Evolutionary conservation across 2,797 vertebrate genomes (phyloP).

Genomic region (Aeoliscus strigatus): DNA sequence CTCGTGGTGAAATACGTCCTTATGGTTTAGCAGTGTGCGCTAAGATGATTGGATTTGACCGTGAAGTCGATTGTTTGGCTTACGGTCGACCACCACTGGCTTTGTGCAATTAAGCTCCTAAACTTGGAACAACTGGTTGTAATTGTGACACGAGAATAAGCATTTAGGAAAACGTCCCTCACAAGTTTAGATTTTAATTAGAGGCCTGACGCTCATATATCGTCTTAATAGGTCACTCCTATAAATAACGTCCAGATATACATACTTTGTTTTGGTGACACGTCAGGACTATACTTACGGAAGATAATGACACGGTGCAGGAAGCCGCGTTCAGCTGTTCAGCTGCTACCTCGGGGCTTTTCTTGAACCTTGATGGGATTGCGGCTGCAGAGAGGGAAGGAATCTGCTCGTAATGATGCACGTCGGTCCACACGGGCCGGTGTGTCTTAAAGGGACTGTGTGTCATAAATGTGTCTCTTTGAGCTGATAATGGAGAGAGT

Average conservation of each 20-base stretch:
- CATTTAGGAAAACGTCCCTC: slow-evolving; percentile 50
- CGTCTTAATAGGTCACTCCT: slow-evolving; percentile 65
- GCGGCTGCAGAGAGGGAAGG: slow-evolving; percentile 28
- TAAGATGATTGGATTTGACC: slow-evolving; percentile 5
- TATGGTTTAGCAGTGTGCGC: slow-evolving; percentile 4
- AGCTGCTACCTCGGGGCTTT: slow-evolving; percentile 47
- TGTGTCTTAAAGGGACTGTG: slow-evolving; percentile 44
- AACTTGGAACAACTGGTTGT: slow-evolving; percentile 52
- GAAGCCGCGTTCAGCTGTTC: slow-evolving; percentile 50
- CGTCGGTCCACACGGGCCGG: slow-evolving; percentile 25
- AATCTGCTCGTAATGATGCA: slow-evolving; percentile 20
- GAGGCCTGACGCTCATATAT: slow-evolving; percentile 59
- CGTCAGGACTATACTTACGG: slow-evolving; percentile 67
- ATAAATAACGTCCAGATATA: slow-evolving; percentile 66
- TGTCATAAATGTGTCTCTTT: slow-evolving; percentile 48
- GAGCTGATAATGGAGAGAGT: slow-evolving; percentile 53
- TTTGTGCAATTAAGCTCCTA: slow-evolving; percentile 58
- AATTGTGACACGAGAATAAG: slow-evolving; percentile 57
- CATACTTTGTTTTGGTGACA: slow-evolving; percentile 63
- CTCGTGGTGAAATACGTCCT: background rate
- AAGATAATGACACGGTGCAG: slow-evolving; percentile 65
- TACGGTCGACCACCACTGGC: slow-evolving; percentile 20
- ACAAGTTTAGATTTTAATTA: slow-evolving; percentile 67
- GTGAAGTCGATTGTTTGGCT: slow-evolving; percentile 25
- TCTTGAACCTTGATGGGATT: slow-evolving; percentile 36